Conservation (phyloP, 2,888 invertebrate species). For the Molorchus minor region DNA sequence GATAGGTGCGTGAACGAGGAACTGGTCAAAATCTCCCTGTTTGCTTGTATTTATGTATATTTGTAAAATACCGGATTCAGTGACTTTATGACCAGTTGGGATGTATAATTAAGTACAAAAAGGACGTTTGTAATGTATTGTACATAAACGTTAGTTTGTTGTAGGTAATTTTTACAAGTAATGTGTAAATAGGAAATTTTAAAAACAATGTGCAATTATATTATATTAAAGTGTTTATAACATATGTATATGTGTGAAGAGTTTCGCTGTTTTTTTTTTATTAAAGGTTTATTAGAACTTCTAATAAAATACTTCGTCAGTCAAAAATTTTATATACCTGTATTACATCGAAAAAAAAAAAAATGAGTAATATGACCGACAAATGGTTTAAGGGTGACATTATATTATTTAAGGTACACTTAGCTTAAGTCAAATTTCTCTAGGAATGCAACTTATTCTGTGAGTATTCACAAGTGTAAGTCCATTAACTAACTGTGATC, state of each 20-base stretch:
- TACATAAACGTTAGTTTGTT: constrained; percentile 60
- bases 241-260: constrained; percentile 38
- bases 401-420: no score
- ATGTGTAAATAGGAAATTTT: constrained; percentile 54
- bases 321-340: no score
- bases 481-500: no score
- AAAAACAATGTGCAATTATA: constrained; percentile 57
- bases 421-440: no score
- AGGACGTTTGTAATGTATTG: constrained; percentile 59
- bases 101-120: constrained; percentile 62
- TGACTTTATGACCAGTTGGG: constrained; percentile 52
- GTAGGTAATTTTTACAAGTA: constrained; percentile 57
- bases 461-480: no score
- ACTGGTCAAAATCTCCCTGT: constrained; percentile 49
- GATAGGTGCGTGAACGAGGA: constrained; percentile 46
- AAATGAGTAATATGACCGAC: no score
- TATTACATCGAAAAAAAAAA: no score
- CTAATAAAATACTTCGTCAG: no score
- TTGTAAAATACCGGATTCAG: constrained; percentile 46
- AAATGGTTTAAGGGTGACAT: no score
- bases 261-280: constrained; percentile 28
- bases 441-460: no score
- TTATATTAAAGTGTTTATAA: constrained; percentile 48
- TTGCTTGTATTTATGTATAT: constrained; percentile 51
- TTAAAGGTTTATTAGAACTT: constrained; percentile 19